Percentiles rank a stretch among this genome's conserved stretches.
Conservation (phyloP, 2,797 vertebrate species). For the Silurus lanzhouensis region DNA sequence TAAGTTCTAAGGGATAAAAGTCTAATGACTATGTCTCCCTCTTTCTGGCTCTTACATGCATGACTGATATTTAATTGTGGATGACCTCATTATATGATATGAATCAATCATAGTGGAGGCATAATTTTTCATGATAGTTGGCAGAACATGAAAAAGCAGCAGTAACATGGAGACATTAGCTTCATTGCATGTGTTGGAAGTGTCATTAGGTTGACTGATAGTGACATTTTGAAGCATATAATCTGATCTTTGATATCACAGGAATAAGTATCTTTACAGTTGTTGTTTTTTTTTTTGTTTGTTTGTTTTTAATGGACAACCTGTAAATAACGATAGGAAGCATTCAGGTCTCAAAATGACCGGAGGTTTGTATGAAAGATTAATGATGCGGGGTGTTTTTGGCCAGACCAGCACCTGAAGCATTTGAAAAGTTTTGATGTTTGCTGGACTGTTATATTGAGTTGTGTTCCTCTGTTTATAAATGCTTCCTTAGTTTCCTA, state of each 20-base stretch:
- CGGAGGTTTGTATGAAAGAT: constrained; percentile 20
- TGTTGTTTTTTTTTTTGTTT: too few relatives aligned
- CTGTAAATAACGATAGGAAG: neutral
- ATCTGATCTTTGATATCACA: neutral
- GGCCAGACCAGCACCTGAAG: neutral
- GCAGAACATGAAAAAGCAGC: constrained; percentile 39
- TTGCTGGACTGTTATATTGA: neutral
- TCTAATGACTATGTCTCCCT: neutral
- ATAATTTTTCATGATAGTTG: constrained; percentile 44
- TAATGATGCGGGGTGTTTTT: constrained; percentile 15
- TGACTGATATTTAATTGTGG: constrained; percentile 31
- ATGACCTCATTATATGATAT: constrained; percentile 39
- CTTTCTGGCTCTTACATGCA: constrained; percentile 10
- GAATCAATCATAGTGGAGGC: constrained; percentile 28
- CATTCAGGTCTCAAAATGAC: neutral
- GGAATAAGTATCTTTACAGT: neutral
- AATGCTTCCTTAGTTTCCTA: neutral
- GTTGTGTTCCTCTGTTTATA: neutral
- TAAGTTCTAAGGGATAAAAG: too few relatives aligned
- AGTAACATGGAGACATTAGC: constrained; percentile 35
- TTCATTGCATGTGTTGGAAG: constrained; percentile 26
- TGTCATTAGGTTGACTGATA: constrained; percentile 17
- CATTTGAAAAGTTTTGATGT: neutral
- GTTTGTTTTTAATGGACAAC: neutral
- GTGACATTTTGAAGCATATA: constrained; percentile 24